phyloP scores from a whole-genome alignment of 2,113 vertebrate species.

The Dicentrarchus labrax region DNA sequence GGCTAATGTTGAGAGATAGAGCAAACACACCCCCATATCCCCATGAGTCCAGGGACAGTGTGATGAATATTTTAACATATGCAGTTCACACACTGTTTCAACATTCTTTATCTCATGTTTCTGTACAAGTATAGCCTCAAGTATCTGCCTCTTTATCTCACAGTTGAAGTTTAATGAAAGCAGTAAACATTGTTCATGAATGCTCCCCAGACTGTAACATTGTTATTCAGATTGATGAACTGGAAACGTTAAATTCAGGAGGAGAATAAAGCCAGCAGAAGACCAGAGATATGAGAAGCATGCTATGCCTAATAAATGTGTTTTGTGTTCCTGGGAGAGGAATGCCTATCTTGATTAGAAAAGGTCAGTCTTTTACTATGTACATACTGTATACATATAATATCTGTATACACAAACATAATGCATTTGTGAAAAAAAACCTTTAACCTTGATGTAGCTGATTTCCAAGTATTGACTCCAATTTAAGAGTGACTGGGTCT shows the following conservation, averaged over 20 bases:
- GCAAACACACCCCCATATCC: background rate
- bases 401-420: background rate
- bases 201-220: background rate
- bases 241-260: background rate
- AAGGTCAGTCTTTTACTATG: background rate
- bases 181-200: background rate
- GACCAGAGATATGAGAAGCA: background rate
- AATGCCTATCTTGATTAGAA: background rate
- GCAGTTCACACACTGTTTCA: background rate
- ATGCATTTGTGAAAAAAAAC: background rate
- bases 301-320: background rate
- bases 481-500: background rate
- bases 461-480: background rate
- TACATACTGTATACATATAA: background rate
- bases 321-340: background rate
- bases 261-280: background rate
- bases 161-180: background rate
- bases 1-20: background rate
- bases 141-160: background rate
- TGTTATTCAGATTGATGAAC: background rate
- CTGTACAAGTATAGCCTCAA: background rate
- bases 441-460: background rate
- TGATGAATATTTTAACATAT: background rate
- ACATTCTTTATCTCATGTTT: background rate
- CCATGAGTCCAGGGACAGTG: background rate